Evolutionary conservation across 2,113 vertebrate species (phyloP), one percentile per base, ranked within the genome.

Genomic region (Edolisoma coerulescens): DNA sequence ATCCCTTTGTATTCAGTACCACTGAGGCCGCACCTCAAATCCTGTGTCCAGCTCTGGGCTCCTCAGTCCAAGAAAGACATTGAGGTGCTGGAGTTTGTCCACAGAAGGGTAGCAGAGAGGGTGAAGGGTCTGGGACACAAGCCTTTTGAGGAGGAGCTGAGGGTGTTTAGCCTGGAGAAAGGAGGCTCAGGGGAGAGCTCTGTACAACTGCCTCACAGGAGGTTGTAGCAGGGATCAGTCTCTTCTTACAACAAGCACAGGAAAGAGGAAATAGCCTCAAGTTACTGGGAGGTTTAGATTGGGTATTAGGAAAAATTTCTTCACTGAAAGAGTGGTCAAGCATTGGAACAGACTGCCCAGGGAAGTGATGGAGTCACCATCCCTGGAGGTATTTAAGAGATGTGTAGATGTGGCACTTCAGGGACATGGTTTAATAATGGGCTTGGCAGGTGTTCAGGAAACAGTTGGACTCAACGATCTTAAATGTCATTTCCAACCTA

Each of bases 1-100:
- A 30, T 32, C 11, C 30, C 45, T n/a, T 56, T 42, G 39, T 10
- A 64, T 16, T 65, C 0, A 1, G 39, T 44, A 69, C 26, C 2
- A 1, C 30, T 27, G 26, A 50, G 47, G 49, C 10, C 13, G 2
- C 24, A 63, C 1, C 26, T 54, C 2, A 0, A 67, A 32, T 41
- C 20, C 30, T 12, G 20, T 4, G 24, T 23, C 26, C 30, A 23
- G 7, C 27, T 63, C 33, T 76, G 63, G 28, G 37, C 15, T 49
- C 37, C 33, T 76, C 28, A 44, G 17, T 26, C 23, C 33, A 82
- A 35, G 33, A 33, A 50, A 33, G 28, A 56, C 10, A 15, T 1
- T 20, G 56, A 64, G 21, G 42, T 30, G 27, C 32, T n/a, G 27
- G 32, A 68, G 14, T 7, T 13, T 8, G 24, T 23, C 17, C 20